A percentile compares a stretch with the other conserved stretches of the same genome.
Conservation (phyloP, 53 echinoderm and acorn worm species). For the Holothuria scabra region DNA sequence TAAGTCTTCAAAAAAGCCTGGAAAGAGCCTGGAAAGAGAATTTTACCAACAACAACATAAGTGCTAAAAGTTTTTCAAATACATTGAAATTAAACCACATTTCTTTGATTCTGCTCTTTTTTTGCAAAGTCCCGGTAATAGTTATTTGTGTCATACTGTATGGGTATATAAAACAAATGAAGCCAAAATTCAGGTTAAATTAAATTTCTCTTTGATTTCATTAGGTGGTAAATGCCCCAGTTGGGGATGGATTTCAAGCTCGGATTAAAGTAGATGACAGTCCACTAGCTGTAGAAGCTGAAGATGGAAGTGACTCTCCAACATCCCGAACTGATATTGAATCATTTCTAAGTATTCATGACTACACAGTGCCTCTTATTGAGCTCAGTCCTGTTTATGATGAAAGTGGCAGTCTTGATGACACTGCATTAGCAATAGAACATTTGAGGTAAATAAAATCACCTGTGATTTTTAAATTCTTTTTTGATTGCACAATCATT, state of each 20-base stretch:
- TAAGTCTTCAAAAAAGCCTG: too few relatives aligned
- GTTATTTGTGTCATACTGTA: too few relatives aligned
- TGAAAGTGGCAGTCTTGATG: constrained; percentile 76
- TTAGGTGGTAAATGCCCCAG: constrained; percentile 35
- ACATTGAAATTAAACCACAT: too few relatives aligned
- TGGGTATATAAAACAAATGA: too few relatives aligned
- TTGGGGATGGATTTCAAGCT: constrained; percentile 29
- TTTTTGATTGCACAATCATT: too few relatives aligned
- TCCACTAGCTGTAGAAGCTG: background rate
- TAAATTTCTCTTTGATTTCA: background rate
- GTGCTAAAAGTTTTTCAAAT: too few relatives aligned
- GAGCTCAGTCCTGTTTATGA: constrained; percentile 82
- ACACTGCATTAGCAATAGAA: constrained; percentile 79
- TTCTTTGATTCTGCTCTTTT: too few relatives aligned
- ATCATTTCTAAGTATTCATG: constrained; percentile 6
- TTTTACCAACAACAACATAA: too few relatives aligned
- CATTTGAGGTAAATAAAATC: constrained; percentile 66
- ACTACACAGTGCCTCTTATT: constrained; percentile 35
- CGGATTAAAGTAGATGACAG: constrained; percentile 14
- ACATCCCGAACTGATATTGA: background rate
- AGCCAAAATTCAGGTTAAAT: too few relatives aligned
- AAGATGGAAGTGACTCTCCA: background rate
- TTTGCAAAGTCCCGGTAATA: too few relatives aligned
- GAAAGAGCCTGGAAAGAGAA: too few relatives aligned
- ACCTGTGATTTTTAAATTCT: too few relatives aligned